These are phyloP conservation scores for Electrona antarctica DNA, from an alignment of 2,113 vertebrate genomes.

Conservation along the genomic window DNA sequence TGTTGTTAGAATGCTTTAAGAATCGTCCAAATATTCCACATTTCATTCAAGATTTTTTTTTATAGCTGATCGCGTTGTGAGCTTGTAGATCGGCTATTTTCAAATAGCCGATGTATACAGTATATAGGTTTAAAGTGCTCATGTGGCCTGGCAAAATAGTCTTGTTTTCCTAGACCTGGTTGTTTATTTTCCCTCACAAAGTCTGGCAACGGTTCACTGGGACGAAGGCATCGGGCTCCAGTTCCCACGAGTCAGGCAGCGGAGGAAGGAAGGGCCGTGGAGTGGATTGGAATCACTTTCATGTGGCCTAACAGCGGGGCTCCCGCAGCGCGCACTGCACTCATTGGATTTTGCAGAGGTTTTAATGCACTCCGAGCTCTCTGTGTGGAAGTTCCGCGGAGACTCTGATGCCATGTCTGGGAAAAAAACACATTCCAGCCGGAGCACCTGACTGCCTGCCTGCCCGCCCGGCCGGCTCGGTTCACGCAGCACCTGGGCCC, in stretches of 20 bases:
- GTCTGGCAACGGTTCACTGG: too few species aligned
- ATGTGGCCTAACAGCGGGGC: slow-evolving; percentile 28
- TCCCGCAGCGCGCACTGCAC: not conserved
- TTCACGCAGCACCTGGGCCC: slow-evolving; percentile 9
- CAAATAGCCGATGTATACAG: too few species aligned
- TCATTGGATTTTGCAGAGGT: slow-evolving; percentile 10
- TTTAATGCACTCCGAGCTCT: slow-evolving; percentile 25
- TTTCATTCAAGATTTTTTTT: too few species aligned
- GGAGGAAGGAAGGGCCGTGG: slow-evolving; percentile 16
- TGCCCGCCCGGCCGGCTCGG: not conserved
- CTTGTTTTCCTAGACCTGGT: too few species aligned
- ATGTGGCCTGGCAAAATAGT: too few species aligned
- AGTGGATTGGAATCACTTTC: slow-evolving; percentile 15
- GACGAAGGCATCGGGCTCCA: not conserved
- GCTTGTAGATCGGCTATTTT: too few species aligned
- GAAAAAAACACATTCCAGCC: slow-evolving; percentile 20
- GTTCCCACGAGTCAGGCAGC: slow-evolving; percentile 29
- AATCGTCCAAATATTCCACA: too few species aligned
- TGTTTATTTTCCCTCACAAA: too few species aligned
- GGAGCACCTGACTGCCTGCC: slow-evolving; percentile 12
- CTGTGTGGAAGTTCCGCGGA: slow-evolving; percentile 1
- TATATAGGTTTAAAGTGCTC: too few species aligned
- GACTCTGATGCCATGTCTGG: slow-evolving; percentile 10
- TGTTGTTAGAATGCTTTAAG: too few species aligned
- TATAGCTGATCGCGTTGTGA: too few species aligned